These are phyloP conservation scores for Dryocosmus kuriphilus DNA, from an alignment of 2,888 invertebrate species.

Conservation along the genomic window DNA sequence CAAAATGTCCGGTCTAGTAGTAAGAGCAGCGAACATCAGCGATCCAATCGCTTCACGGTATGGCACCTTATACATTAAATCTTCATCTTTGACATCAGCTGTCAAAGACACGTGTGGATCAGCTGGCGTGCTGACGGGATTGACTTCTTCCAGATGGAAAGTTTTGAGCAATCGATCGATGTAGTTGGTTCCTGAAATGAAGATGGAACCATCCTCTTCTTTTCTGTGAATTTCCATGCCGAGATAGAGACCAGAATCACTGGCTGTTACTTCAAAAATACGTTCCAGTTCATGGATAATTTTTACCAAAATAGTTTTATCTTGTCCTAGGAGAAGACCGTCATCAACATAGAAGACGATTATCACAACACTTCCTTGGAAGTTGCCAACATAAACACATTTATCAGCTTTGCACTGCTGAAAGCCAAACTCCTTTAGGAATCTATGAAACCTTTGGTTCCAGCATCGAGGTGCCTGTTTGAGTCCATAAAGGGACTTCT, in stretches of 20 bases:
- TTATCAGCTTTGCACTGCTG: slow-evolving; percentile 43
- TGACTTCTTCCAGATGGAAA: slow-evolving; percentile 12
- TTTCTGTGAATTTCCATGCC: too few relatives aligned
- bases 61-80: too few relatives aligned
- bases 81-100: too few relatives aligned
- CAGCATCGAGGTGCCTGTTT: too few relatives aligned
- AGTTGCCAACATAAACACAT: slow-evolving; percentile 43
- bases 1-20: slow-evolving; percentile 55
- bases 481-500: too few relatives aligned
- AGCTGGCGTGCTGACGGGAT: slow-evolving; percentile 43
- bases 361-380: slow-evolving; percentile 39
- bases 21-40: too few relatives aligned
- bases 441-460: too few relatives aligned
- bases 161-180: slow-evolving; percentile 24
- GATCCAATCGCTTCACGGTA: too few relatives aligned
- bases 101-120: slow-evolving; percentile 48
- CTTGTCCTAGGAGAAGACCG: slow-evolving; percentile 36
- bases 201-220: background rate
- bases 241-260: too few relatives aligned
- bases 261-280: too few relatives aligned
- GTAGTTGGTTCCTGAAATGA: slow-evolving; percentile 16
- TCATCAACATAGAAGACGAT: slow-evolving; percentile 44
- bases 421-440: too few relatives aligned
- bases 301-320: background rate
- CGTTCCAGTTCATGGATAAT: slow-evolving; percentile 7